Base-by-base conservation (phyloP, 1,140 invertebrate genomes). In the Lepidurus couesii region DNA sequence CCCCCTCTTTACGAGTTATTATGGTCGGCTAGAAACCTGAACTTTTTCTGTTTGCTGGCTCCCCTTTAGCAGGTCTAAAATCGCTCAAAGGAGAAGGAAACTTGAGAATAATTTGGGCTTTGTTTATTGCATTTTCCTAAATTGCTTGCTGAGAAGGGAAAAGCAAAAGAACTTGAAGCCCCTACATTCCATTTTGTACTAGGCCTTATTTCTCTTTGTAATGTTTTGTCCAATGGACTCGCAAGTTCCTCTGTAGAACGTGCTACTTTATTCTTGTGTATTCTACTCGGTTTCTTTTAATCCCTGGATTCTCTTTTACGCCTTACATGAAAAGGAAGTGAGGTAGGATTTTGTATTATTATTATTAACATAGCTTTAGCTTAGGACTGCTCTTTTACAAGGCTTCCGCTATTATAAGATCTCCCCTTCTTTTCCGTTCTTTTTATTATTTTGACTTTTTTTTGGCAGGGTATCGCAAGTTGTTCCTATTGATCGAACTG, bases 71-170 rank as follows among this genome's bases (percentile, higher is more conserved):
- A 34, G 34, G 34, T 34, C 34, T 65, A n/a, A 65, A 13, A 65
- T 21, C 21, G 7, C n/a, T 21, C 24, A 45, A n/a, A 13, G 24
- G 77, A 6, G 44, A n/a, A 10, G 7, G 43, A 45, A 78, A 77
- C 13, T 75, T 74, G 34, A 78, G 43, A 16, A 76, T 53, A 21
- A 26, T 75, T 10, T 73, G 24, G 42, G 45, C 34, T 77, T 74
- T 74, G 24, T 42, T 42, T 75, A 87, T 79, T 86, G 34, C 34
- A 86, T 53, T 81, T 88, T 44, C 87, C 87, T 79, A 83, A 83
- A 34, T 84, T 86, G 83, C 26, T 84, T 84, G 7, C 83, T 84
- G 75, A 82, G 78, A 1, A 78, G 73, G 42, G 82, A 75, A 34
- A 34, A 34, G 34, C 34, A 3, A 34, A 34, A 34, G 34, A 34